Conservation (phyloP, 1,140 invertebrate genomes). For the Belonocnema kinseyi region DNA sequence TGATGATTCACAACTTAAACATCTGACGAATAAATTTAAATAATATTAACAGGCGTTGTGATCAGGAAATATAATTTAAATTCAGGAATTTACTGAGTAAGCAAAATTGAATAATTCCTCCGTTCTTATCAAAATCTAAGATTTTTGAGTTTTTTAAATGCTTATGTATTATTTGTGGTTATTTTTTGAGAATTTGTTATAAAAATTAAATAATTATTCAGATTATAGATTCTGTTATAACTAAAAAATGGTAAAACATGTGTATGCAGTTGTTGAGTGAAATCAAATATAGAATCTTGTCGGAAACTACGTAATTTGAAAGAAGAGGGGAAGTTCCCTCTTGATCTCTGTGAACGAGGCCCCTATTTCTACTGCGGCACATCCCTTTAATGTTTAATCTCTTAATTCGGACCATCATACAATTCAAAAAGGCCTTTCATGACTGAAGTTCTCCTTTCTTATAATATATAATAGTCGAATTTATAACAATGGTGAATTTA, state of each 20-base stretch:
- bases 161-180: too few species aligned
- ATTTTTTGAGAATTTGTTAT: too few species aligned
- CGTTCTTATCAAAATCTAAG: too few species aligned
- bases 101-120: too few species aligned
- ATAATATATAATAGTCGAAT: not conserved
- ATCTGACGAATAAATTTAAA: too few species aligned
- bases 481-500: not conserved
- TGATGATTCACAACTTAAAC: too few species aligned
- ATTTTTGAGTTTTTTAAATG: too few species aligned
- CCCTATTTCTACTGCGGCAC: constrained; percentile 7
- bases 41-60: too few species aligned
- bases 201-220: too few species aligned
- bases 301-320: constrained; percentile 10
- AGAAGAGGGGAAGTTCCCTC: constrained; percentile 13
- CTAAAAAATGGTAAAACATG: not conserved
- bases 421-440: not conserved
- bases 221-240: too few species aligned
- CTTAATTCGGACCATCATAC: not conserved
- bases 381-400: constrained; percentile 12
- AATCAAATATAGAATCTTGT: constrained; percentile 16
- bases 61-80: too few species aligned
- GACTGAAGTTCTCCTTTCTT: not conserved
- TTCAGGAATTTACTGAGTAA: too few species aligned
- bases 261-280: constrained; percentile 9
- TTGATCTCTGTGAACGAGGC: constrained; percentile 22